A percentile compares a stretch with the other conserved stretches of the same genome.
Evolutionary conservation across 2,888 invertebrate genomes (phyloP).

Genomic region (Pyrrhosoma nymphula): DNA sequence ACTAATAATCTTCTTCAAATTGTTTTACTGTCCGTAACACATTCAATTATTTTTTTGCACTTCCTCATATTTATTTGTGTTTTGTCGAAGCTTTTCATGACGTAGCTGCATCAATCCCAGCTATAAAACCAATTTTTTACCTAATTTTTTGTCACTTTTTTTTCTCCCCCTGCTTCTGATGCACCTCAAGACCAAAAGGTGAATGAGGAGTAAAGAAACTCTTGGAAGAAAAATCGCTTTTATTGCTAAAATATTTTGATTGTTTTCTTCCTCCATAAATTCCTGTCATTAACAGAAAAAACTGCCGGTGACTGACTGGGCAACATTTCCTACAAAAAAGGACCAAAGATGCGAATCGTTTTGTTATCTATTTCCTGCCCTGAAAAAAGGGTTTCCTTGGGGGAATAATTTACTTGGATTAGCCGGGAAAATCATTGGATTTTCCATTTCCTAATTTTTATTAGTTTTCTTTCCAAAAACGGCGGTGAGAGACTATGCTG

Average conservation of each 20-base stretch:
- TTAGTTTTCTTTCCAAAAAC: background rate
- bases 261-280: constrained; percentile 38
- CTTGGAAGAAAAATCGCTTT: constrained; percentile 1
- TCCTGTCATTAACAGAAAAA: constrained; percentile 17
- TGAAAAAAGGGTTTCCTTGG: background rate
- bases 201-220: background rate
- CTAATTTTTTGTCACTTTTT: background rate
- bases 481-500: background rate
- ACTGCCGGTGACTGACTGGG: background rate
- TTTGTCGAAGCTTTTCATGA: background rate
- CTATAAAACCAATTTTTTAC: constrained; percentile 1
- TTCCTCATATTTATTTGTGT: constrained; percentile 8
- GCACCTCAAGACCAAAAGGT: background rate
- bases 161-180: background rate
- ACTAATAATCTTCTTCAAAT: background rate
- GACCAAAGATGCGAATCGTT: background rate
- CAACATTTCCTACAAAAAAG: background rate
- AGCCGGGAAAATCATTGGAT: background rate
- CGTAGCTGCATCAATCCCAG: background rate
- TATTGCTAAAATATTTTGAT: constrained; percentile 37
- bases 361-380: constrained; percentile 31
- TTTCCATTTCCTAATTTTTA: background rate
- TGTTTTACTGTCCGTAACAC: background rate
- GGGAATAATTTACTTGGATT: background rate
- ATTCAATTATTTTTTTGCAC: constrained; percentile 34